Evolutionary conservation across 2,888 invertebrate species (phyloP).

Genomic region (Serripes groenlandicus): DNA sequence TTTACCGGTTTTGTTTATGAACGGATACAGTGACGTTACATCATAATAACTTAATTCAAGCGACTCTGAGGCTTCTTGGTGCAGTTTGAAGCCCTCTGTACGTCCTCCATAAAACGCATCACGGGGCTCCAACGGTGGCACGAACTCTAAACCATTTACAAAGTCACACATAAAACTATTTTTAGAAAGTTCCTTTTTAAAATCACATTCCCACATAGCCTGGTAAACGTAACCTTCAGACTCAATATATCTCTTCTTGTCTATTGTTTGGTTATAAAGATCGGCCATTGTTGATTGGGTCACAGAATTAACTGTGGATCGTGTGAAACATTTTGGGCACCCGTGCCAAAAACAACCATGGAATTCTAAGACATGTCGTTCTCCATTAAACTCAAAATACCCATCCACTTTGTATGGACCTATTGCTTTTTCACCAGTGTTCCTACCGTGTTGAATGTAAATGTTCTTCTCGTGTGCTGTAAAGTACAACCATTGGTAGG

Average conservation of each 20-base stretch:
- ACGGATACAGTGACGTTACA: not conserved
- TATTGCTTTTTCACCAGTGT: constrained; percentile 18
- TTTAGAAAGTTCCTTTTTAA: constrained; percentile 21
- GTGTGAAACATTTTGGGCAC: constrained; percentile 21
- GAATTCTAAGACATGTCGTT: not conserved
- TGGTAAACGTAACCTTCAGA: constrained; percentile 8
- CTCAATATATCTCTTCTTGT: constrained; percentile 20
- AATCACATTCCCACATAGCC: constrained; percentile 30
- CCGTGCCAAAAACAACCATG: constrained; percentile 43
- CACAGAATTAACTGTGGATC: constrained; percentile 25
- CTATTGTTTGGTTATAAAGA: constrained; percentile 20
- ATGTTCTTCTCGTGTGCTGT: not conserved
- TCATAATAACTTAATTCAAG: not conserved
- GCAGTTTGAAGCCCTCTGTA: no score
- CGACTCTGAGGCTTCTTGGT: no score
- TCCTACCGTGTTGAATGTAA: constrained; percentile 23
- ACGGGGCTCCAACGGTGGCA: constrained; percentile 24
- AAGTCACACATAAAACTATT: no score
- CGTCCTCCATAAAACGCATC: constrained; percentile 37
- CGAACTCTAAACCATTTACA: constrained; percentile 13
- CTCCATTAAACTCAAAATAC: not conserved
- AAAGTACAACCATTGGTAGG: constrained; percentile 13
- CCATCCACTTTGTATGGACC: constrained; percentile 26
- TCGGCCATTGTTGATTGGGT: constrained; percentile 24
- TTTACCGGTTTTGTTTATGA: not conserved